Evolutionary conservation across 2,888 invertebrate species (phyloP).

Genomic region (Andrena chrysosceles): DNA sequence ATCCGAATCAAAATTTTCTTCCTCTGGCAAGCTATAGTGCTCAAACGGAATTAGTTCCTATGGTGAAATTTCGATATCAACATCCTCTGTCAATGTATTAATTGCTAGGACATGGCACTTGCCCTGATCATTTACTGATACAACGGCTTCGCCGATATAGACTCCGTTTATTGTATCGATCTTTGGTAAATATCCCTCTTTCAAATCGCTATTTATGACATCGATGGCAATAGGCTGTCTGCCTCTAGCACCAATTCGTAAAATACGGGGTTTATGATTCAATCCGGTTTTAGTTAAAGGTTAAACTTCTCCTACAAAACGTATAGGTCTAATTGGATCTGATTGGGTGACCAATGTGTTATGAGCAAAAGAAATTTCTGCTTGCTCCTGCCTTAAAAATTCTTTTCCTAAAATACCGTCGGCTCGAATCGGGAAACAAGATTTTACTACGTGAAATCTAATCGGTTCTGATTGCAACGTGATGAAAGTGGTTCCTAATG

Average conservation of each 20-base stretch:
- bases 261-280: background rate
- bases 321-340: background rate
- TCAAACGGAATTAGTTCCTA: background rate
- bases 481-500: background rate
- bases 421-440: background rate
- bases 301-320: background rate
- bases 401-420: background rate
- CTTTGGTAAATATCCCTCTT: background rate
- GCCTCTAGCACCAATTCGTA: background rate
- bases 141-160: background rate
- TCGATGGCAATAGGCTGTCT: background rate
- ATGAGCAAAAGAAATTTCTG: background rate
- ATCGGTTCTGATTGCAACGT: background rate
- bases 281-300: too few species aligned
- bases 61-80: background rate
- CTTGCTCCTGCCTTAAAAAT: background rate
- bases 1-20: background rate
- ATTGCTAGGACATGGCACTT: background rate
- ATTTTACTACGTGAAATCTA: background rate
- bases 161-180: background rate
- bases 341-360: background rate
- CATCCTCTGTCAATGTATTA: background rate
- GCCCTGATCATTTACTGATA: background rate
- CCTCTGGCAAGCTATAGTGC: background rate
- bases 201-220: background rate